Evolutionary conservation across 2,113 vertebrate species (phyloP), one percentile per base, ranked within the genome.

Genomic region (Spermophilus dauricus): DNA sequence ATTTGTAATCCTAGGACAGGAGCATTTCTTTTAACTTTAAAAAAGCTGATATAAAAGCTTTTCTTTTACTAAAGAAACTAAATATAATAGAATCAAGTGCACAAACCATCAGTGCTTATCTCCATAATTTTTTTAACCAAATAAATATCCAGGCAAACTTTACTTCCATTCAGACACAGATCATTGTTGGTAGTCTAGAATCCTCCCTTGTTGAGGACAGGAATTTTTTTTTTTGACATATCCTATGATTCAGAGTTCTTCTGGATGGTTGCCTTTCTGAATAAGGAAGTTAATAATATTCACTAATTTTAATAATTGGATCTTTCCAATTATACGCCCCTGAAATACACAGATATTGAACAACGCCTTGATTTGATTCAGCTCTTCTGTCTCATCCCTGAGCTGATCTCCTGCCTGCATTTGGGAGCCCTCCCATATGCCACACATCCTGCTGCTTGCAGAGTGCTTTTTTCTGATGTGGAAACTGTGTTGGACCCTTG

Each of bases 181-280:
- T 94, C 77, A 94, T 84, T 69, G 32, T 39, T 58, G 22, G 39
- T n/a, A 56, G 17, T 14, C 81, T 48, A 75, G 81, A 94, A 90
- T 63, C 48, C 30, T 73, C 53, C 20, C 22, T 73, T n/a, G 5
- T 92, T 89, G 80, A 10, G 11, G 63, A n/a, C 48, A 51, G 28
- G 53, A n/a, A 80, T 63, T 61, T 77, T 77, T 95, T 84, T 84
- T 10, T 84, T n/a, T n/a, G n/a, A 96, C 95, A 91, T 30, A 12
- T 51, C 78, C 73, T 92, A 75, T 83, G n/a, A 95, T 86, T 94
- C 85, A 56, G 76, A 92, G 65, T 58, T 90, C 90, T 89, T 89
- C 93, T 78, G 73, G 78, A 92, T 97, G 93, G 75, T 39, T 89
- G 61, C 80, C 72, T n/a, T 91, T 86, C 42, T 83, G 94, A 89